phyloP scores from a whole-genome alignment of 2,797 vertebrate species.

The Spinus pinus region DNA sequence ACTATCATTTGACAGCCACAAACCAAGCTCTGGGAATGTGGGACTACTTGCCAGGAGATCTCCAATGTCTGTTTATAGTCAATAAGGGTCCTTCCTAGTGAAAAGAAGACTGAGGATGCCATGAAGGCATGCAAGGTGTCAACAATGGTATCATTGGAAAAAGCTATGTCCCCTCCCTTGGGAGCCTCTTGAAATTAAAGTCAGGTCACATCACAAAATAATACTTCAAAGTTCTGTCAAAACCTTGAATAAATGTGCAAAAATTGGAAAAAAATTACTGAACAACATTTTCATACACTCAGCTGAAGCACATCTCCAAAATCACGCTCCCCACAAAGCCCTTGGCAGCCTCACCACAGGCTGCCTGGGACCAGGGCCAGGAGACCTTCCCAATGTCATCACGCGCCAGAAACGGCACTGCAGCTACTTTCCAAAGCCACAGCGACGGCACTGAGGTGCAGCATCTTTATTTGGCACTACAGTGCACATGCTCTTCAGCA shows the following conservation, averaged over 20 bases:
- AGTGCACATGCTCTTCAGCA: neutral
- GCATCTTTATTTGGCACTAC: neutral
- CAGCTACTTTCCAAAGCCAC: neutral
- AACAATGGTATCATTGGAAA: accelerated
- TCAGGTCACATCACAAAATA: neutral
- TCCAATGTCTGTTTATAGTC: neutral
- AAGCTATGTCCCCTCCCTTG: neutral
- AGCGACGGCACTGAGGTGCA: neutral
- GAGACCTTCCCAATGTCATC: neutral
- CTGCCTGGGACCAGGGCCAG: neutral
- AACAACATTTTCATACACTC: neutral
- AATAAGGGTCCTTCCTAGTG: neutral
- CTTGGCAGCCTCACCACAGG: neutral
- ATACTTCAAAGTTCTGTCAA: neutral
- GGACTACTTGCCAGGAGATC: neutral
- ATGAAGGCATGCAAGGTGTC: neutral
- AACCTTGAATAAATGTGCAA: neutral
- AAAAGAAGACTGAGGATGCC: neutral
- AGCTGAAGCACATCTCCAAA: accelerated
- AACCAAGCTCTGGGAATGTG: accelerated
- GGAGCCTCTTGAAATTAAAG: neutral
- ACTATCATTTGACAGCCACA: neutral
- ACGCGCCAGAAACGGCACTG: neutral
- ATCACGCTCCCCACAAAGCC: neutral
- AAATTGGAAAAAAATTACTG: neutral